A percentile compares a stretch with the other conserved stretches of the same genome.
Evolutionary conservation across 2,113 vertebrate species (phyloP).

Genomic region (Gambusia affinis): DNA sequence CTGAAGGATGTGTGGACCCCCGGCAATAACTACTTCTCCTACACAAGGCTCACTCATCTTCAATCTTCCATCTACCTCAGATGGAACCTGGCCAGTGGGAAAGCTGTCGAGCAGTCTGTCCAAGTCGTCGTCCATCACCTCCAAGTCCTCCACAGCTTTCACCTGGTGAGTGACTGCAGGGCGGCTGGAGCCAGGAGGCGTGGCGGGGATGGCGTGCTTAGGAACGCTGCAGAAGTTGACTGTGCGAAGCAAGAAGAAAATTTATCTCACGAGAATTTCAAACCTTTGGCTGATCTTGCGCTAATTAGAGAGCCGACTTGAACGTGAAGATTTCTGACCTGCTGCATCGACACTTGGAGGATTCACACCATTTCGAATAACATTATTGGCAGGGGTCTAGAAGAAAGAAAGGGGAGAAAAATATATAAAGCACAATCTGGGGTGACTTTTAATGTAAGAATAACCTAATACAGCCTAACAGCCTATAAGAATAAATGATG

Average conservation of each 20-base stretch:
- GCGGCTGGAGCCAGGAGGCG: constrained; percentile 51
- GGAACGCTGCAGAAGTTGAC: constrained; percentile 61
- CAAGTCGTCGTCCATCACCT: constrained; percentile 90
- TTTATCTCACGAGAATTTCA: background rate
- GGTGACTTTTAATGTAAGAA: background rate
- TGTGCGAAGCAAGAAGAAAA: constrained; percentile 24
- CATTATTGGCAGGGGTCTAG: constrained; percentile 24
- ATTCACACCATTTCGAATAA: constrained; percentile 77
- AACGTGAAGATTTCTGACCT: constrained; percentile 78
- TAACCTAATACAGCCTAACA: background rate
- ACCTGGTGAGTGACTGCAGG: constrained; percentile 34
- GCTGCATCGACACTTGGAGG: constrained; percentile 82
- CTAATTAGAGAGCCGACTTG: too few relatives aligned
- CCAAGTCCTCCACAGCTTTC: constrained; percentile 84
- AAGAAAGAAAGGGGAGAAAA: background rate
- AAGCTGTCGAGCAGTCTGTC: constrained; percentile 89
- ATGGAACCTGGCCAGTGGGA: constrained; percentile 66
- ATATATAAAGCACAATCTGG: background rate
- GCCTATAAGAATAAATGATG: too few relatives aligned
- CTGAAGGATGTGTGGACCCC: too few relatives aligned
- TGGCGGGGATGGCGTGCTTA: constrained; percentile 56
- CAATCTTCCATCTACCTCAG: constrained; percentile 79
- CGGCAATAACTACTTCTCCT: background rate
- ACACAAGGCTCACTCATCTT: background rate
- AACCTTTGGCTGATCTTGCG: too few relatives aligned